Percentiles rank a stretch among this genome's conserved stretches.
phyloP scores from a whole-genome alignment of 2,113 vertebrate species.

The Etheostoma spectabile region DNA sequence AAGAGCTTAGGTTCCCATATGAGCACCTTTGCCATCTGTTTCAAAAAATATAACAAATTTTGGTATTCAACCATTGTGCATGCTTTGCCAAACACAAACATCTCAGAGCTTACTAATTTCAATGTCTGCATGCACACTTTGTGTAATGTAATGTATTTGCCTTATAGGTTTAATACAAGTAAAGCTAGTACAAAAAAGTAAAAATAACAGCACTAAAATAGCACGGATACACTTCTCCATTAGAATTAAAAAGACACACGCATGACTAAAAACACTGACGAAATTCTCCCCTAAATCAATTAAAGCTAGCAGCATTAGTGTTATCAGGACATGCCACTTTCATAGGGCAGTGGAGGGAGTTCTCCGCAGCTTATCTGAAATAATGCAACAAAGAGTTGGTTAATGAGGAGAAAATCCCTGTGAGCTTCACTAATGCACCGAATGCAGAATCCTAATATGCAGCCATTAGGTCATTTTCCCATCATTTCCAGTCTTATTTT shows the following conservation, averaged over 20 bases:
- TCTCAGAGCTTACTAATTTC: slow-evolving; percentile 30
- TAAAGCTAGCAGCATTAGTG: slow-evolving; percentile 71
- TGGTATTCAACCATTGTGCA: slow-evolving; percentile 45
- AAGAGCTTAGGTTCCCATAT: slow-evolving; percentile 65
- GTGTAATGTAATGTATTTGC: background rate
- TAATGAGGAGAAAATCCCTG: slow-evolving; percentile 50
- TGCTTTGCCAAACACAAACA: slow-evolving; percentile 54
- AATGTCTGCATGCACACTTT: slow-evolving; percentile 20
- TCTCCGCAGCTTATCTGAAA: slow-evolving; percentile 64
- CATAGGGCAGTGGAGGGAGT: slow-evolving; percentile 62
- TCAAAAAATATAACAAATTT: slow-evolving; percentile 53
- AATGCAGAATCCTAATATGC: slow-evolving; percentile 4
- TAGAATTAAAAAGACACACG: slow-evolving; percentile 23
- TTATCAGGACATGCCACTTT: slow-evolving; percentile 67
- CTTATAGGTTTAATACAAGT: background rate
- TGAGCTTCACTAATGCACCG: slow-evolving; percentile 25
- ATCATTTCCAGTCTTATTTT: background rate
- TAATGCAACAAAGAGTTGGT: slow-evolving; percentile 41
- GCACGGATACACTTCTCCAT: slow-evolving; percentile 12
- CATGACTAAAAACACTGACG: slow-evolving; percentile 51
- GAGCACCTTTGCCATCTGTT: slow-evolving; percentile 72
- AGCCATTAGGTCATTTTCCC: background rate
- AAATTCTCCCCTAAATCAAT: slow-evolving; percentile 68
- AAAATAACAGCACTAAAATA: slow-evolving; percentile 31
- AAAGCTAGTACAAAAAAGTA: background rate